Evolutionary conservation across 2,113 vertebrate species (phyloP), one percentile per base, ranked within the genome.

Genomic region (Propithecus coquereli): DNA sequence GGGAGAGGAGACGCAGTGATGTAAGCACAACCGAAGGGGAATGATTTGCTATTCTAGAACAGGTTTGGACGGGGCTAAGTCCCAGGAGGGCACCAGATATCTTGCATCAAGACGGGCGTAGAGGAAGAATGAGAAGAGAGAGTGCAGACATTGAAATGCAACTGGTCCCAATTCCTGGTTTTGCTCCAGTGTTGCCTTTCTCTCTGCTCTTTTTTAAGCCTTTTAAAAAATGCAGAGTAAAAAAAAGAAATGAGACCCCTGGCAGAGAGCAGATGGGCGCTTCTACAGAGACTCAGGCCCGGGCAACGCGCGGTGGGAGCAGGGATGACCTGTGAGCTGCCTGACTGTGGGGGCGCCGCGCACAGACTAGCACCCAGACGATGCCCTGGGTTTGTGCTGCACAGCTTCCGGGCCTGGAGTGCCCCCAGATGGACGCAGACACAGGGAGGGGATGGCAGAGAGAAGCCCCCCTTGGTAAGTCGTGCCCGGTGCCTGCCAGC

Each of bases 231-330:
- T 5, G 52, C 52, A 59, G 25, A 57, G 10, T 43, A 12, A 61
- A 27, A 30, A 27, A 63, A 30, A 30, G 25, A 63, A 12, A 63
- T 0, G 25, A 27, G 59, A 34, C 34, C 17, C 65, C 32, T 3
- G 25, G 6, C 13, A 43, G n/a, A 47, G 37, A 52, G 54, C 23
- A 25, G 47, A 13, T 2, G 34, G 25, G 9, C 34, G 6, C 66
- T 45, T n/a, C 59, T 54, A 10, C 25, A 25, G 77, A 45, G 59
- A 90, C 34, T 87, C 22, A 25, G 52, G n/a, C 5, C 43, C 52
- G 1, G 52, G 52, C 52, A 37, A 34, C 30, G 5, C 1, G 3
- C 0, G 2, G 11, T 6, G 43, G 73, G 32, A 14, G 16, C 0
- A 0, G 47, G 22, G 27, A 7, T 10, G 65, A 43, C 11, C 71